These are phyloP conservation scores for Pangasius mekongensis DNA, from an alignment of 2,797 vertebrate genomes.

Conservation along the genomic window DNA sequence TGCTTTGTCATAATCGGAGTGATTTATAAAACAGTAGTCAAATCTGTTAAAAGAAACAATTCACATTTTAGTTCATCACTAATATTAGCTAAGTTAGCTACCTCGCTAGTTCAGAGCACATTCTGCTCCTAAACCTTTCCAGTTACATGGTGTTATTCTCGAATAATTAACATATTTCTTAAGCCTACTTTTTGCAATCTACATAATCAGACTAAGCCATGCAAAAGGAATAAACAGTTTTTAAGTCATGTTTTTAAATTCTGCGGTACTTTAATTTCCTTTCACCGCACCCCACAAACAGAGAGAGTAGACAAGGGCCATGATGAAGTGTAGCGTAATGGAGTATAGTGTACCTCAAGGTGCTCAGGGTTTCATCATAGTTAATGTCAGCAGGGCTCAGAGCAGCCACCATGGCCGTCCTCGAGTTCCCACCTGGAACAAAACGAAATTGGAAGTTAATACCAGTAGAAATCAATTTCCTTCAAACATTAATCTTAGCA, in stretches of 20 bases:
- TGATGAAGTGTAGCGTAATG: not conserved
- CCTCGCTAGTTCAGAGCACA: not conserved
- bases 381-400: constrained; percentile 99
- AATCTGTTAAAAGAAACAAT: not conserved
- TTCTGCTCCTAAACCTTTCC: not conserved
- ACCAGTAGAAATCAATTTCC: not conserved
- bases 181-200: not conserved
- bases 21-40: not conserved
- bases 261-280: not conserved
- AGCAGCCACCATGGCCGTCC: constrained; percentile 98
- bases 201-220: not conserved
- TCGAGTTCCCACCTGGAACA: constrained; percentile 90
- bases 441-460: constrained; percentile 3
- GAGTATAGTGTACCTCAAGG: constrained; percentile 85
- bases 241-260: not conserved
- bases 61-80: not conserved
- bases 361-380: constrained; percentile 98
- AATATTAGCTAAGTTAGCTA: not conserved
- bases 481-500: not conserved
- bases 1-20: not conserved
- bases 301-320: not conserved
- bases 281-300: not conserved
- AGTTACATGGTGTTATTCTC: not conserved
- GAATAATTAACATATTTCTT: not conserved
- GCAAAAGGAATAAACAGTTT: not conserved